phyloP scores from a whole-genome alignment of 1,140 invertebrate genomes.

The Drosophila simulans region DNA sequence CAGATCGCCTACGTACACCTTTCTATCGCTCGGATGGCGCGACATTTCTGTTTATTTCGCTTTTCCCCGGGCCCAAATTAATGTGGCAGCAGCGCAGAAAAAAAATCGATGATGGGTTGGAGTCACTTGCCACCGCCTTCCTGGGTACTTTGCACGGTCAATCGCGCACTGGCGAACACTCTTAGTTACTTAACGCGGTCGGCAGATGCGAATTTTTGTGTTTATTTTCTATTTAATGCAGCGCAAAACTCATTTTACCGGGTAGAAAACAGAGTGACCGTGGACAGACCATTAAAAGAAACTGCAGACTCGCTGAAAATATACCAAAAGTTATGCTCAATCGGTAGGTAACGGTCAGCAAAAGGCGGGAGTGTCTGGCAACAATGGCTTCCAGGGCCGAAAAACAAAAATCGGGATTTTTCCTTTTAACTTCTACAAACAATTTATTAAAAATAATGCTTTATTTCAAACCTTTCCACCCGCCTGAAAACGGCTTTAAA shows the following conservation, averaged over 20 bases:
- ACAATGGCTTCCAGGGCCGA: neutral
- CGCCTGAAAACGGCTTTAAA: too few species aligned
- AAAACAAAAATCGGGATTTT: neutral
- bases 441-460: too few species aligned
- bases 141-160: constrained; percentile 1
- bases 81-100: constrained; percentile 73
- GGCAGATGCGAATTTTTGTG: constrained; percentile 22
- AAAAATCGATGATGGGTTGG: constrained; percentile 56
- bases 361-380: neutral
- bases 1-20: constrained; percentile 98
- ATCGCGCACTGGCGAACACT: constrained; percentile 13
- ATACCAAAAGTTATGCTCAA: constrained; percentile 13
- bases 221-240: constrained; percentile 54
- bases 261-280: constrained; percentile 41
- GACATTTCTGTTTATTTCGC: constrained; percentile 86
- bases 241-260: constrained; percentile 60
- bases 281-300: constrained; percentile 20
- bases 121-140: constrained; percentile 20
- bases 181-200: constrained; percentile 23
- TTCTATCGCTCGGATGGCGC: constrained; percentile 93
- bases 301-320: neutral
- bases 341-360: neutral
- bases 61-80: constrained; percentile 48
- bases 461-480: too few species aligned
- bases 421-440: too few species aligned